A percentile compares a stretch with the other conserved stretches of the same genome.
phyloP scores from a whole-genome alignment of 2,797 vertebrate species.

The Aselliscus stoliczkanus region DNA sequence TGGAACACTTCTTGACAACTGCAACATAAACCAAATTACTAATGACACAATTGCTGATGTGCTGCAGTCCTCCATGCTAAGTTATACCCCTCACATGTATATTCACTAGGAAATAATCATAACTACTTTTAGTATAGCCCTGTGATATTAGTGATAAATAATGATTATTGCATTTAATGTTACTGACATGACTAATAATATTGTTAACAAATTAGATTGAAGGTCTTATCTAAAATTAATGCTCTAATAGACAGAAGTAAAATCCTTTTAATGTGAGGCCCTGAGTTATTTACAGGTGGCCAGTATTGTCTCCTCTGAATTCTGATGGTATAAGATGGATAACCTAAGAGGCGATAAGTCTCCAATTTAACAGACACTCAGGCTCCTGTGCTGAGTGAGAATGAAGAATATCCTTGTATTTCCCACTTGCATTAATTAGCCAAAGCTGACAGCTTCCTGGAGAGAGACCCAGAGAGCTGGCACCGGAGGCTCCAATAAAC shows the following conservation, averaged over 20 bases:
- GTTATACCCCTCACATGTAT: background rate
- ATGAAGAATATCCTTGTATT: background rate
- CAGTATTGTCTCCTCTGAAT: background rate
- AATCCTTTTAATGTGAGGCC: background rate
- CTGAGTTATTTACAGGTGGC: background rate
- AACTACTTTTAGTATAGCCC: slow-evolving; percentile 1
- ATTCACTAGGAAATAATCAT: slow-evolving; percentile 30
- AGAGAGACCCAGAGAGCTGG: background rate
- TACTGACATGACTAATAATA: slow-evolving; percentile 36
- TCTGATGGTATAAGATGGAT: background rate
- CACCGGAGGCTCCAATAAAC: background rate
- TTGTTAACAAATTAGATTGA: slow-evolving; percentile 10
- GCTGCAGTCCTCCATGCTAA: background rate
- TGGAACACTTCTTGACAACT: background rate
- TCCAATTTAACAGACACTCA: background rate
- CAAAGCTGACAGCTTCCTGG: slow-evolving; percentile 24
- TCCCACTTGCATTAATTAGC: background rate
- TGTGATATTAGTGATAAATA: slow-evolving; percentile 44
- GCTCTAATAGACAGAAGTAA: background rate
- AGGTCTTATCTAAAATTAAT: slow-evolving; percentile 25
- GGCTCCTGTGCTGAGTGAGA: background rate
- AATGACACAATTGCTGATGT: background rate
- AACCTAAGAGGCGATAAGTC: background rate
- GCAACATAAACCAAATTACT: slow-evolving; percentile 27
- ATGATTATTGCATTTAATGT: background rate